These are phyloP conservation scores for Littorina saxatilis DNA, from an alignment of 1,140 invertebrate species.

Conservation along the genomic window DNA sequence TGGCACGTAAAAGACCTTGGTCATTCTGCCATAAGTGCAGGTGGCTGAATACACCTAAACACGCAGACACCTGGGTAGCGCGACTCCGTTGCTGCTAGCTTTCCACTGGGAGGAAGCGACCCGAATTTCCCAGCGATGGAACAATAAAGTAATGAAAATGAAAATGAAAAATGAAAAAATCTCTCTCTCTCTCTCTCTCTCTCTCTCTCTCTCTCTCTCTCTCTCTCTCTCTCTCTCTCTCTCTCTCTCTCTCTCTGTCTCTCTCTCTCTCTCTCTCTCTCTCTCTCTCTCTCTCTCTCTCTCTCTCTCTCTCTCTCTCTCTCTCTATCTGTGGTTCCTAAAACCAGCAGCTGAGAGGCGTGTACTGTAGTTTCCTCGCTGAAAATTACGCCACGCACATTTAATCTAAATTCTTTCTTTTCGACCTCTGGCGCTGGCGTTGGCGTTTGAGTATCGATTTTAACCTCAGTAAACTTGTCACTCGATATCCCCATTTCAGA, in stretches of 20 bases:
- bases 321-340: no score
- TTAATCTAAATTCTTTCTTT: not conserved
- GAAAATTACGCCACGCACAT: not conserved
- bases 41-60: no score
- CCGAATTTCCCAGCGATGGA: no score
- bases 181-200: conserved; percentile 28
- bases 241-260: not conserved
- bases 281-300: not conserved
- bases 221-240: conserved; percentile 27
- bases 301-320: not conserved
- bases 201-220: conserved; percentile 18
- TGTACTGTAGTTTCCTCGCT: not conserved
- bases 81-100: no score
- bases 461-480: not conserved
- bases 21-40: no score
- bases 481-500: not conserved
- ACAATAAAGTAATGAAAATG: no score
- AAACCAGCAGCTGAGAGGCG: no score
- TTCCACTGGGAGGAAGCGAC: no score
- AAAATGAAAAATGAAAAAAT: no score
- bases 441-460: not conserved
- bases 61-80: no score
- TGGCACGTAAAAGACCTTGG: no score
- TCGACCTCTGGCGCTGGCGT: not conserved
- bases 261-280: not conserved